Evolutionary conservation across 2,888 invertebrate species (phyloP).

Genomic region (Orthonychiurus folsomi): DNA sequence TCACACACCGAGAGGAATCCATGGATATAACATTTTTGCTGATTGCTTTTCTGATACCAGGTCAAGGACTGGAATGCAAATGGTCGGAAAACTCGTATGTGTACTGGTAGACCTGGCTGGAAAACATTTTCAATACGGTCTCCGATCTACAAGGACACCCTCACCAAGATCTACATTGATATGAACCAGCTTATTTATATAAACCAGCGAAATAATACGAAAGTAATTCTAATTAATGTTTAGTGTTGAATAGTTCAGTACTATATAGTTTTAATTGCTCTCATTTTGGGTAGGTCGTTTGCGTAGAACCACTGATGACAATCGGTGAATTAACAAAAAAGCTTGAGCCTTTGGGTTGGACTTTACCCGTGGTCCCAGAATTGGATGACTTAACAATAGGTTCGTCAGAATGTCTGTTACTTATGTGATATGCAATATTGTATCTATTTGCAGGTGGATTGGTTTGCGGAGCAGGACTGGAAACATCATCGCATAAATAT

Average conservation of each 20-base stretch:
- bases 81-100: background rate
- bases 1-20: no score
- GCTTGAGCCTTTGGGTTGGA: background rate
- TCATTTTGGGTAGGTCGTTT: no score
- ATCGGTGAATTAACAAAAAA: background rate
- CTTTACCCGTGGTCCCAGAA: background rate
- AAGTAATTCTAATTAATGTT: background rate
- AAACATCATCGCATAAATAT: conserved; percentile 7
- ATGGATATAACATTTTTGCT: no score
- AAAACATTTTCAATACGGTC: no score
- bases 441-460: background rate
- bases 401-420: no score
- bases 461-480: background rate
- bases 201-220: background rate
- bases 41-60: no score
- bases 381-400: background rate
- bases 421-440: no score
- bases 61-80: background rate
- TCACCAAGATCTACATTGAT: background rate
- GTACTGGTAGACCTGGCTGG: background rate
- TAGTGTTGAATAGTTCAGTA: no score
- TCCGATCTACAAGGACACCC: background rate
- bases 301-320: no score
- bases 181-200: background rate
- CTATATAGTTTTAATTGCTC: no score